Evolutionary conservation across 2,888 invertebrate genomes (phyloP).

Genomic region (Zhengitettix transpicula): DNA sequence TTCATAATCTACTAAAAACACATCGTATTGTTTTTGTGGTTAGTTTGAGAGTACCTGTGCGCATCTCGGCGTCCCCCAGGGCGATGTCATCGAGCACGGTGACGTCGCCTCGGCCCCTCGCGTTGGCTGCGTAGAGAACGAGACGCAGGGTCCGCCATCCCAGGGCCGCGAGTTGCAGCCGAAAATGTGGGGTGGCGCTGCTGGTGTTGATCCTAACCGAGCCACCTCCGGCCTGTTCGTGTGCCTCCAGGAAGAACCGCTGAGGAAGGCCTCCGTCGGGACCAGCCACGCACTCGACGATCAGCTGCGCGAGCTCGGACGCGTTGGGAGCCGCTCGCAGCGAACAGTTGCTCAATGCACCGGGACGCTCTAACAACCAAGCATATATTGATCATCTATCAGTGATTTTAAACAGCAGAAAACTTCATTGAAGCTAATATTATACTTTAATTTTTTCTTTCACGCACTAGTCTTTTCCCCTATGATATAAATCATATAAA

Average conservation of each 20-base stretch:
- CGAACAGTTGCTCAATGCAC: conserved; percentile 72
- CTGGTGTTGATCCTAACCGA: conserved; percentile 52
- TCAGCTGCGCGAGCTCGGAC: conserved; percentile 30
- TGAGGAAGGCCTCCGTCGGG: conserved; percentile 83
- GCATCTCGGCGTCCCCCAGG: conserved; percentile 60
- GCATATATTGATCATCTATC: too few relatives aligned
- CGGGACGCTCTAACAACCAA: conserved; percentile 46
- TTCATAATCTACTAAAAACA: too few relatives aligned
- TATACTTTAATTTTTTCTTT: too few relatives aligned
- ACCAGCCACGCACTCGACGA: conserved; percentile 71
- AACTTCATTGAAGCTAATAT: too few relatives aligned
- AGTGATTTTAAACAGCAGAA: too few relatives aligned
- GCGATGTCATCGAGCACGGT: conserved; percentile 71
- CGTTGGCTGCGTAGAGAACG: conserved; percentile 66
- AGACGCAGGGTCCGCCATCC: conserved; percentile 50
- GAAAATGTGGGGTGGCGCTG: conserved; percentile 27
- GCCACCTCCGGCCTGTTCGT: conserved; percentile 53
- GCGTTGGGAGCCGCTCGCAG: conserved; percentile 42
- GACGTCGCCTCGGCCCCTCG: conserved; percentile 70
- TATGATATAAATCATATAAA: too few relatives aligned
- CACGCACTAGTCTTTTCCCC: too few relatives aligned
- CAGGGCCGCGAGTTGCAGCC: conserved; percentile 42
- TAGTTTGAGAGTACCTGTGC: conserved; percentile 38
- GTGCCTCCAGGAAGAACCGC: conserved; percentile 66
- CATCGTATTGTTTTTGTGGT: too few relatives aligned